Percentiles rank a stretch among this genome's conserved stretches.
Conservation (phyloP, 1,140 invertebrate species). For the Daktulosphaira vitifoliae region DNA sequence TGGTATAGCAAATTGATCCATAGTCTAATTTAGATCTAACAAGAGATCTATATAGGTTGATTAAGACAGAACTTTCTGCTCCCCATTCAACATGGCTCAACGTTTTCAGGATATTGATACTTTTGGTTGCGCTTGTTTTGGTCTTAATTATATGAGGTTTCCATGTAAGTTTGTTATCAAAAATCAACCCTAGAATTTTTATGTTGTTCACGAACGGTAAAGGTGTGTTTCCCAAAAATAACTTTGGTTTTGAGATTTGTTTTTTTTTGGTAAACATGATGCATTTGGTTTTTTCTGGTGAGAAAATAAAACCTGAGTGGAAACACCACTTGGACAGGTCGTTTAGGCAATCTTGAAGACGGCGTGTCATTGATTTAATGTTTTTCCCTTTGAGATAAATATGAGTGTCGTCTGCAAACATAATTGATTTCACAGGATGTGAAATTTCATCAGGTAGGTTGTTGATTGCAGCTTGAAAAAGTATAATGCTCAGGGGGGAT, state of each 20-base stretch:
- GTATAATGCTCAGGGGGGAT: neutral
- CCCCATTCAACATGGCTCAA: neutral
- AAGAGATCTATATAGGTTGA: neutral
- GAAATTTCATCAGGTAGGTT: neutral
- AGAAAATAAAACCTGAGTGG: neutral
- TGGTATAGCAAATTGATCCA: neutral
- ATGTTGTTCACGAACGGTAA: neutral
- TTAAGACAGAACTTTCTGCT: neutral
- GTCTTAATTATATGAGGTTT: neutral
- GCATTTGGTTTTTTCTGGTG: neutral
- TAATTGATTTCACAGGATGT: neutral
- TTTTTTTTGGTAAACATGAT: neutral
- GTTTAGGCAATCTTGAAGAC: neutral
- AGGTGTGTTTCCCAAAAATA: neutral
- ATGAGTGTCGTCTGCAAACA: neutral
- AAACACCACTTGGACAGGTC: neutral
- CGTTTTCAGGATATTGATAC: neutral
- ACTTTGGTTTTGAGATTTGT: neutral
- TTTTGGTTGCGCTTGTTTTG: neutral
- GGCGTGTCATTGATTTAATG: neutral
- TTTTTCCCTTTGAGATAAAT: neutral
- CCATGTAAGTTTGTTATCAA: neutral
- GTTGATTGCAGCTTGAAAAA: neutral
- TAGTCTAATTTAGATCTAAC: conserved; percentile 4
- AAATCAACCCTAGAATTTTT: no score